phyloP scores from a whole-genome alignment of 2,797 vertebrate genomes.

The Hipposideros larvatus region DNA sequence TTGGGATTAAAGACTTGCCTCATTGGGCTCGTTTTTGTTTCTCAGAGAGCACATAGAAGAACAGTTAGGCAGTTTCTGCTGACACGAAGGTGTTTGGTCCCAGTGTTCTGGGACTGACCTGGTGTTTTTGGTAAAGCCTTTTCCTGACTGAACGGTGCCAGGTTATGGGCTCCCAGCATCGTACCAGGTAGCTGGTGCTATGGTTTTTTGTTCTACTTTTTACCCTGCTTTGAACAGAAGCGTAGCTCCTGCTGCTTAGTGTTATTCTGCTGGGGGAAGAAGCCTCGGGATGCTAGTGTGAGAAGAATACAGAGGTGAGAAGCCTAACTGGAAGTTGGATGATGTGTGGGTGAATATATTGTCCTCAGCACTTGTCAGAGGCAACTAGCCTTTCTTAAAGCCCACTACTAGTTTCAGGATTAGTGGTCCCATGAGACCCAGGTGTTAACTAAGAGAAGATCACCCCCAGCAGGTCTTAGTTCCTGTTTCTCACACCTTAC shows the following conservation, averaged over 20 bases:
- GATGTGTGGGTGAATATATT: background rate
- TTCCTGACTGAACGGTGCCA: background rate
- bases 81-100: background rate
- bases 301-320: background rate
- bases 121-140: background rate
- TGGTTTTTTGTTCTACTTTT: background rate
- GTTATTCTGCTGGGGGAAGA: background rate
- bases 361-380: constrained; percentile 50
- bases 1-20: constrained; percentile 55
- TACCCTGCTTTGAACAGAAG: background rate
- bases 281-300: background rate
- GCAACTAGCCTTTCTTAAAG: constrained; percentile 48
- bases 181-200: background rate
- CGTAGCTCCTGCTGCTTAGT: background rate
- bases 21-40: constrained; percentile 62
- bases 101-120: background rate
- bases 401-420: constrained; percentile 65
- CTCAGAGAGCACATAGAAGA: constrained; percentile 33
- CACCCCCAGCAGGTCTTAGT: constrained; percentile 17
- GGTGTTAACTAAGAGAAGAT: constrained; percentile 63
- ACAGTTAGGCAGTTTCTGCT: constrained; percentile 25
- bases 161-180: background rate
- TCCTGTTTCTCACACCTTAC: constrained; percentile 70
- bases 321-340: background rate
- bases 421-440: constrained; percentile 52